Evolutionary conservation across 2,113 vertebrate genomes (phyloP).

Genomic region (Neodontobutis hainanensis): DNA sequence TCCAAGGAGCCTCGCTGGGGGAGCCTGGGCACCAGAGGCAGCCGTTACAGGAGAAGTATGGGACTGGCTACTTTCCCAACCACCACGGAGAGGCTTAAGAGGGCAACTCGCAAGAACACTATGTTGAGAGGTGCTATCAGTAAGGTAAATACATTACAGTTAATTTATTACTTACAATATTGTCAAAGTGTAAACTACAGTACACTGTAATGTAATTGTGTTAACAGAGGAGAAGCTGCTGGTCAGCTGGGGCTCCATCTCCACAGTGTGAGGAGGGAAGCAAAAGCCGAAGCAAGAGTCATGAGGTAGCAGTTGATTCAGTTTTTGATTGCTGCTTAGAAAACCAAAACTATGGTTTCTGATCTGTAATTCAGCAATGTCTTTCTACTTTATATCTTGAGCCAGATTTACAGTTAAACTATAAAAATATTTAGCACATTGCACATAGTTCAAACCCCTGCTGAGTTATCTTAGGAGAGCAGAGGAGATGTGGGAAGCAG

Average conservation of each 20-base stretch:
- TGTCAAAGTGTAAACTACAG: too few relatives aligned
- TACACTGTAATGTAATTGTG: neutral
- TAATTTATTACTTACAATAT: too few relatives aligned
- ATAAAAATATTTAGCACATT: slow-evolving; percentile 55
- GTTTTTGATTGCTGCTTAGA: too few relatives aligned
- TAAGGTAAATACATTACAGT: slow-evolving; percentile 57
- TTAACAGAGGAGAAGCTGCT: slow-evolving; percentile 82
- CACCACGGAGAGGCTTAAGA: slow-evolving; percentile 86
- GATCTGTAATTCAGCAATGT: neutral
- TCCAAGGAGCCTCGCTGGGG: slow-evolving; percentile 74
- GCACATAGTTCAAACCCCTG: slow-evolving; percentile 48
- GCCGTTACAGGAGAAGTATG: slow-evolving; percentile 69
- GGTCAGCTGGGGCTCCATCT: slow-evolving; percentile 76
- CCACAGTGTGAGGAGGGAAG: slow-evolving; percentile 80
- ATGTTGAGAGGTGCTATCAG: slow-evolving; percentile 72
- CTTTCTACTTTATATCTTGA: slow-evolving; percentile 5
- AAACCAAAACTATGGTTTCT: slow-evolving; percentile 3
- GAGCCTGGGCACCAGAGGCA: slow-evolving; percentile 61
- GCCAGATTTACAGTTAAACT: slow-evolving; percentile 48
- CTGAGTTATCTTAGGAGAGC: slow-evolving; percentile 44
- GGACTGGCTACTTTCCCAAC: slow-evolving; percentile 77
- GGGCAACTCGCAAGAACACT: slow-evolving; percentile 86
- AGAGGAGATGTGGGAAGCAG: slow-evolving; percentile 20
- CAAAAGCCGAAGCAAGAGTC: slow-evolving; percentile 81
- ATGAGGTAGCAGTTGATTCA: slow-evolving; percentile 61